Evolutionary conservation across 1,140 invertebrate species (phyloP).

Genomic region (Paralvinella palmiformis): DNA sequence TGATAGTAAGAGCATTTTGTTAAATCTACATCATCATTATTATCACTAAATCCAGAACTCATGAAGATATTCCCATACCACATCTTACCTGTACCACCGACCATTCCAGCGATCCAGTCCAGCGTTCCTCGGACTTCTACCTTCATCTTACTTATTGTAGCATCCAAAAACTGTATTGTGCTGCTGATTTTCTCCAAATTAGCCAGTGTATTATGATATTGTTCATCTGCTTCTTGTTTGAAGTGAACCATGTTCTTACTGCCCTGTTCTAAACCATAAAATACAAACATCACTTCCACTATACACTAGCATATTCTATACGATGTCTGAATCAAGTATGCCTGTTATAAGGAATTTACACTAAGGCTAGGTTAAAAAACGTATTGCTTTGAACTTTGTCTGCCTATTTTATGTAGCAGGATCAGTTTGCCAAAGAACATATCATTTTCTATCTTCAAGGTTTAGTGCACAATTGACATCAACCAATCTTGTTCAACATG

Average conservation of each 20-base stretch:
- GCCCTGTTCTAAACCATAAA: conserved; percentile 53
- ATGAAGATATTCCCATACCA: neutral
- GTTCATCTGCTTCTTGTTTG: conserved; percentile 53
- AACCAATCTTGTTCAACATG: no score
- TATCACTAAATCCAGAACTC: neutral
- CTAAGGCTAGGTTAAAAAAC: no score
- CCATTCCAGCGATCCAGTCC: conserved; percentile 55
- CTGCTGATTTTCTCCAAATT: conserved; percentile 59
- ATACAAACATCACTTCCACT: no score
- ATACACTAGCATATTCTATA: no score
- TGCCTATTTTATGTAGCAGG: no score
- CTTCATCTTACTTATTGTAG: conserved; percentile 53
- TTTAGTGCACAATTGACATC: no score
- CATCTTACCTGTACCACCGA: conserved; percentile 55
- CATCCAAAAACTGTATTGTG: conserved; percentile 56
- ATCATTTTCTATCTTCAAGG: no score
- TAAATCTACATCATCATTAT: neutral
- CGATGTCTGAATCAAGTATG: no score
- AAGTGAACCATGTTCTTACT: conserved; percentile 55
- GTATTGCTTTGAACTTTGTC: no score
- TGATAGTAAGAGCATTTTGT: no score
- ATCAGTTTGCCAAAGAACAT: no score
- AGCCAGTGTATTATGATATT: conserved; percentile 56
- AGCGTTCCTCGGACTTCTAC: conserved; percentile 54
- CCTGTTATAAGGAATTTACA: no score